Evolutionary conservation across 2,113 vertebrate genomes (phyloP).

Genomic region (Syngnathoides biaculeatus): DNA sequence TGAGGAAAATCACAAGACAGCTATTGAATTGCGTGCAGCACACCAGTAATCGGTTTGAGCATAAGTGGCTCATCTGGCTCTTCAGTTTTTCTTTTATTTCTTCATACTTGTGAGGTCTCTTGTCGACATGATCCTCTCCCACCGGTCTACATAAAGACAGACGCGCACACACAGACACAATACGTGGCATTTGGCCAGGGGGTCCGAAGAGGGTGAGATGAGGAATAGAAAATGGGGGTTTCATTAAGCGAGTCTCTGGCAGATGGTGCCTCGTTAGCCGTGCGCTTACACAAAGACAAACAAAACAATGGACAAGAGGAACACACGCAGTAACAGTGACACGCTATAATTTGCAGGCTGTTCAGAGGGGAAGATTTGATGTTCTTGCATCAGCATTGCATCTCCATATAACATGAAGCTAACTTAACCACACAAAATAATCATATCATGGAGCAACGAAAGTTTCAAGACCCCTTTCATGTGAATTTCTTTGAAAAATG

Average conservation of each 20-base stretch:
- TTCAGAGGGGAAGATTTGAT: background rate
- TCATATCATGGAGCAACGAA: background rate
- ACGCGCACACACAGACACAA: slow-evolving; percentile 25
- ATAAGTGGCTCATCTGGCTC: background rate
- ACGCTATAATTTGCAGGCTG: background rate
- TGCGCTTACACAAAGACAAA: slow-evolving; percentile 36
- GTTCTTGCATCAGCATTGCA: background rate
- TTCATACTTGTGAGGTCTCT: background rate
- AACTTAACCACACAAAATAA: background rate
- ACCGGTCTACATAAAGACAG: slow-evolving; percentile 7
- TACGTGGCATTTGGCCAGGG: slow-evolving; percentile 24
- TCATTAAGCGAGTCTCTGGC: slow-evolving; percentile 54
- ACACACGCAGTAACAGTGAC: slow-evolving; percentile 9
- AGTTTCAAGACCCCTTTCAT: background rate
- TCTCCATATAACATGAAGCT: background rate
- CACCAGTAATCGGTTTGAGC: background rate
- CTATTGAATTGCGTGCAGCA: slow-evolving; percentile 17
- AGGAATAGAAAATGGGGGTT: slow-evolving; percentile 31
- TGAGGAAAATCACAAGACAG: slow-evolving; percentile 35
- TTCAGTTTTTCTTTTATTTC: background rate
- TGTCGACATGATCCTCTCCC: background rate
- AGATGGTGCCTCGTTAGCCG: slow-evolving; percentile 62
- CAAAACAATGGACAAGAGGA: slow-evolving; percentile 47
- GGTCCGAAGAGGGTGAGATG: slow-evolving; percentile 27
- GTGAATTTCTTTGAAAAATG: background rate